A percentile compares a stretch with the other conserved stretches of the same genome.
These are phyloP conservation scores for Leptopilina myrica DNA, from an alignment of 2,888 invertebrate species.

Conservation along the genomic window DNA sequence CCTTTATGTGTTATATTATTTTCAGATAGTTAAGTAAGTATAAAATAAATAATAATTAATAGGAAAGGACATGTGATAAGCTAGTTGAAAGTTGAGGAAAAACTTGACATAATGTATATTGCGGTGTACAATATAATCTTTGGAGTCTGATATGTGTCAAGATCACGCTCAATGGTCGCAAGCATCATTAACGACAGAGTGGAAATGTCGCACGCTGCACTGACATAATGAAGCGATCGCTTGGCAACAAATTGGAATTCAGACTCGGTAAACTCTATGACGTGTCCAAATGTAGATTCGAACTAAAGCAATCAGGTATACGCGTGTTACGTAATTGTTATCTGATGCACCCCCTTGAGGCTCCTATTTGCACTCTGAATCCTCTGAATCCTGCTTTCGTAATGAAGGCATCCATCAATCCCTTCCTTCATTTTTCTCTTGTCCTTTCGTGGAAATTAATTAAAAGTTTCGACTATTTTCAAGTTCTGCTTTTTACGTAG, in stretches of 20 bases:
- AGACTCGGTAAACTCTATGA: conserved; percentile 55
- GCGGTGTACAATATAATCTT: neutral
- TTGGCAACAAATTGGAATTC: conserved; percentile 55
- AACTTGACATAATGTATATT: neutral
- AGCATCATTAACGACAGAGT: conserved; percentile 6
- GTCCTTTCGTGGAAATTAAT: neutral
- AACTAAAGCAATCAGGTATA: conserved; percentile 68
- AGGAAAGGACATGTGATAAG: too few relatives aligned
- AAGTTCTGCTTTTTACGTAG: neutral
- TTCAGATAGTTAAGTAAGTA: too few relatives aligned
- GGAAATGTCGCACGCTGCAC: conserved; percentile 17
- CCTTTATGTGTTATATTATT: too few relatives aligned
- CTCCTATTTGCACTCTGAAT: conserved; percentile 17
- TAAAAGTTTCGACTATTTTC: neutral
- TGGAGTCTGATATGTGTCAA: conserved; percentile 8
- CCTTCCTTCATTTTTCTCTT: neutral
- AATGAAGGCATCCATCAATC: neutral
- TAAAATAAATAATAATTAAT: too few relatives aligned
- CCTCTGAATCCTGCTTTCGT: neutral
- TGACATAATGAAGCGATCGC: conserved; percentile 53
- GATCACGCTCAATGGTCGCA: conserved; percentile 15
- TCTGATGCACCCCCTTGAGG: neutral
- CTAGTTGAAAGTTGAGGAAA: neutral
- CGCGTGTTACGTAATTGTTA: conserved; percentile 61
- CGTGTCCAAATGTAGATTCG: conserved; percentile 53